Base-by-base conservation (phyloP, 2,113 vertebrate species). In the Girardinichthys multiradiatus region DNA sequence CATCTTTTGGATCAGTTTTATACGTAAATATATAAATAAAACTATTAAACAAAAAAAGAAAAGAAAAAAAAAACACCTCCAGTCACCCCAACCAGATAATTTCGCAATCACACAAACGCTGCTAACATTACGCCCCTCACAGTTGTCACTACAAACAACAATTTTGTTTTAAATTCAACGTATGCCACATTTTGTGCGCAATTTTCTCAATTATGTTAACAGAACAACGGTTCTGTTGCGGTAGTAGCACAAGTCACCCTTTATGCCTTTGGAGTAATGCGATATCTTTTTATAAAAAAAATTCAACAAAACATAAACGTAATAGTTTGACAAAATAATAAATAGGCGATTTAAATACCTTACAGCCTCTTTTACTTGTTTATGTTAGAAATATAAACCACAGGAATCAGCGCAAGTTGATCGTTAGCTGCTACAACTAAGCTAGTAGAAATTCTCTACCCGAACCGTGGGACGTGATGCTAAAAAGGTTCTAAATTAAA, bases 31-130 rank as follows among this genome's bases (percentile, higher is more conserved):
- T 11, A 61, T 58, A 12, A 42, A 31, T 5, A 57, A 29, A 48
- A 9, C 13, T 64, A 12, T 57, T n/a, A 11, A 9, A n/a, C n/a
- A 24, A 39, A 14, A 45, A 30, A 31, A 30, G 29, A 13, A 45
- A 77, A 61, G 26, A 15, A 72, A 30, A 57, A 29, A 26, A 77
- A 63, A 54, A 11, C 75, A 78, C n/a, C 72, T 64, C 57, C 54
- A 33, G 17, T 64, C 48, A 72, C 10, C 37, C n/a, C 35, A 79
- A 42, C 48, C 68, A 78, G 24, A 74, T 64, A 59, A 84, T 82
- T 90, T 89, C 80, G 68, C 85, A 87, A 86, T 82, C 82, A 60
- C 70, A 76, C 54, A 70, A 76, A 69, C 65, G 37, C 61, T 33
- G 63, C 17, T 57, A 65, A 65, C 31, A 74, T 57, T 68, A 70